Conservation (phyloP, 2,888 invertebrate genomes). For the Calameuta pallipes region DNA sequence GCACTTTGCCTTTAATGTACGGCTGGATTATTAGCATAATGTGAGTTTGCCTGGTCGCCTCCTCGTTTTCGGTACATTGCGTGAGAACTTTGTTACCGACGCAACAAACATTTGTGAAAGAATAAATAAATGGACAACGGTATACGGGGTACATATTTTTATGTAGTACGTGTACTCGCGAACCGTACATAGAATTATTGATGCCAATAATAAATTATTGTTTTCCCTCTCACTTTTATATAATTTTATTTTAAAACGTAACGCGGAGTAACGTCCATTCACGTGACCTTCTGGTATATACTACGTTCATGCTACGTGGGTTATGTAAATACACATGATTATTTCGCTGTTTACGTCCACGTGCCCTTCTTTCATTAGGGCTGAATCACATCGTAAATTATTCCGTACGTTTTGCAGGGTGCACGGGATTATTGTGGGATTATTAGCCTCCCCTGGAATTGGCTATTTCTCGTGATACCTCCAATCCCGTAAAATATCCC, state of each 20-base stretch:
- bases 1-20: constrained; percentile 33
- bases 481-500: neutral
- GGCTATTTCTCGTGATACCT: neutral
- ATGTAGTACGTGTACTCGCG: neutral
- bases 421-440: constrained; percentile 5
- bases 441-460: neutral
- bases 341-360: neutral
- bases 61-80: neutral
- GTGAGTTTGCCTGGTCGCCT: constrained; percentile 23
- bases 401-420: neutral
- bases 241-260: neutral
- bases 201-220: neutral
- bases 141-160: neutral
- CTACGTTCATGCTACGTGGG: neutral
- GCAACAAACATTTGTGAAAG: neutral
- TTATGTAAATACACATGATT: neutral
- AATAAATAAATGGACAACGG: neutral
- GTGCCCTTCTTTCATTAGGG: neutral
- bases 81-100: neutral
- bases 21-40: constrained; percentile 36
- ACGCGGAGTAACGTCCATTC: neutral
- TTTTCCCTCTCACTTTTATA: neutral
- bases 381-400: neutral
- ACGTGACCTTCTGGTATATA: neutral
- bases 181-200: neutral